Base-by-base conservation (phyloP, 1,140 invertebrate genomes). In the Zaprionus davidi region DNA sequence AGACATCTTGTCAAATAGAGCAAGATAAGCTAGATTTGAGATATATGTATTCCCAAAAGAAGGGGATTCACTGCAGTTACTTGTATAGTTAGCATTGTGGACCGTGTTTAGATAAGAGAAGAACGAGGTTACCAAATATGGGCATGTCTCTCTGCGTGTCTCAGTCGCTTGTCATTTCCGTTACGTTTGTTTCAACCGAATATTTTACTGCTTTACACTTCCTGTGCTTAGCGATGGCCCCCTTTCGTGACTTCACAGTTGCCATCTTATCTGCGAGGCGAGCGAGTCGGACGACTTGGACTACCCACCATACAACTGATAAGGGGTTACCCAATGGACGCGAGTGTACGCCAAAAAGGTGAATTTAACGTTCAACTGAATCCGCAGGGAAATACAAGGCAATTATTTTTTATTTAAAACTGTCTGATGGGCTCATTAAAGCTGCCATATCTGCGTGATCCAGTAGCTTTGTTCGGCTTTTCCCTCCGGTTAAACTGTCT, bases 341-440 rank as follows among this genome's bases (percentile, higher is more conserved):
- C 9, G 20, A 22, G n/a, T 12, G 9, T 22, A 38, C 12, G 5
- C 36, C 1, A 22, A 22, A 17, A 64, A 38, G 38, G 34, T 72
- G 56, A 36, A 73, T 67, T 72, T 60, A 72, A 72, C 62, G 22
- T 41, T 31, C 20, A 28, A 26, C 26, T 56, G 31, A 26, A 57
- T 6, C 9, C 31, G 3, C 3, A 20, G 7, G 15, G 17, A 11
- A 44, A 46, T 44, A 9, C 6, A 5, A 12, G 26, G 13, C 77
- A 60, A 49, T 34, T 62, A 64, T 64, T 34, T 17, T 36, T 51
- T 67, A 57, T 81, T 79, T 83, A 79, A 73, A 73, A 69, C 69
- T 81, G 84, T 90, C 84, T 90, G 46, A 20, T 4, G 46, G 22
- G 85, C 76, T 81, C 71, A 71, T 73, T 88, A 84, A 90, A 80